Conservation (phyloP, 1,140 invertebrate genomes). For the honey bee (Apis mellifera) region Amel_HAv3.1 CM009939.2:12112001-12112500, state of each 20-base stretch:
- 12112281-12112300: constrained; percentile 54
- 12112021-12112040: too few relatives aligned
- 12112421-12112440: background rate
- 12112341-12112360: constrained; percentile 24
- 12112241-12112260: constrained; percentile 5
- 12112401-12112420: background rate
- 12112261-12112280: background rate
- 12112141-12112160: too few relatives aligned
- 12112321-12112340: constrained; percentile 32
- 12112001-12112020: too few relatives aligned
- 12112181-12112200: background rate
- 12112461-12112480: constrained; percentile 23
- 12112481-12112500: constrained; percentile 19
- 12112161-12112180: too few relatives aligned
- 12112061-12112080: too few relatives aligned
- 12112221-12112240: too few relatives aligned
- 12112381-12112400: constrained; percentile 2
- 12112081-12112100: too few relatives aligned
- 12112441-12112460: background rate
- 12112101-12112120: too few relatives aligned
- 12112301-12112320: constrained; percentile 52
- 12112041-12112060: too few relatives aligned
- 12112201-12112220: background rate
- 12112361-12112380: constrained; percentile 33
- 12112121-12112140: too few relatives aligned